Conservation (phyloP, 1,140 invertebrate species). For the Drosophila willistoni region DNA sequence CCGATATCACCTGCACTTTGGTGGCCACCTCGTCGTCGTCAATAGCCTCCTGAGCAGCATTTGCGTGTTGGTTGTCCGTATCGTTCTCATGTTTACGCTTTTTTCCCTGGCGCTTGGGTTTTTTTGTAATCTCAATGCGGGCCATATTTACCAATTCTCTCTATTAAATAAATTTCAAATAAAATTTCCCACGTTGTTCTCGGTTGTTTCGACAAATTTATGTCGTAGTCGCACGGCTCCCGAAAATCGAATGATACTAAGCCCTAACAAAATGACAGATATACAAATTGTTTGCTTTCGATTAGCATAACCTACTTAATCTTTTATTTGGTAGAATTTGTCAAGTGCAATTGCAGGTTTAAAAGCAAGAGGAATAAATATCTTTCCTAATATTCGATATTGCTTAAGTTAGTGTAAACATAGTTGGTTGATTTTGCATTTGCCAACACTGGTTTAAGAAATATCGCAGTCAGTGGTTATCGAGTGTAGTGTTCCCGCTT, state of each 20-base stretch:
- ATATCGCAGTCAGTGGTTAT: background rate
- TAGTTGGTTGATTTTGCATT: background rate
- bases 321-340: background rate
- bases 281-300: background rate
- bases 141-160: constrained; percentile 46
- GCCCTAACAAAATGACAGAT: background rate
- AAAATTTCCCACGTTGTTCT: background rate
- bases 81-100: constrained; percentile 53
- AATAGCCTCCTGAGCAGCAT: background rate
- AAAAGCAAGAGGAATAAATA: background rate
- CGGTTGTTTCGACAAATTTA: background rate
- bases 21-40: constrained; percentile 70
- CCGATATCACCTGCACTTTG: constrained; percentile 61
- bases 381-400: background rate
- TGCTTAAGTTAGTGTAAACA: background rate
- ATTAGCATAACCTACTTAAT: background rate
- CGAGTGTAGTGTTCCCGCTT: too few species aligned
- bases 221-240: background rate
- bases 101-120: constrained; percentile 59
- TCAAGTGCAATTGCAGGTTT: background rate
- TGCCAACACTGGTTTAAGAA: background rate
- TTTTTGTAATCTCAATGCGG: constrained; percentile 62
- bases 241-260: background rate
- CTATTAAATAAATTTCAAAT: constrained; percentile 4
- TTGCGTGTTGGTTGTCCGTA: constrained; percentile 27